Conservation (phyloP, 2,113 vertebrate species). For the Vimba vimba region DNA sequence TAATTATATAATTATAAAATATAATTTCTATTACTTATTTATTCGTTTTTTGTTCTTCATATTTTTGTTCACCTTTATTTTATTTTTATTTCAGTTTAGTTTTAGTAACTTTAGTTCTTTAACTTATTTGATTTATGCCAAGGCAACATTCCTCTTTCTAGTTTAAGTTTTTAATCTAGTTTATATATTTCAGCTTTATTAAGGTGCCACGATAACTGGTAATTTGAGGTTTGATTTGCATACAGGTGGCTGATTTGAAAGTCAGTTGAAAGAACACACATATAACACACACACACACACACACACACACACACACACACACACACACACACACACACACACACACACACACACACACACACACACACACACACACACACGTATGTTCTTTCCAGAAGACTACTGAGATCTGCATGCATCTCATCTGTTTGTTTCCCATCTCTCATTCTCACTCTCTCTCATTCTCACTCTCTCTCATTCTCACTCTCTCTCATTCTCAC, state of each 20-base stretch:
- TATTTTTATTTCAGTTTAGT: too few relatives aligned
- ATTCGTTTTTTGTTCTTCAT: too few relatives aligned
- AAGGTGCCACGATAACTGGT: not conserved
- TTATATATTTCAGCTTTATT: not conserved
- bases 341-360: not conserved
- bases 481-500: slow-evolving; percentile 20
- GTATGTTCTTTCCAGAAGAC: not conserved
- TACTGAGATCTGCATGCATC: not conserved
- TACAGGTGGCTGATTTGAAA: slow-evolving; percentile 74
- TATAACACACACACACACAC: not conserved
- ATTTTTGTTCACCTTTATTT: too few relatives aligned
- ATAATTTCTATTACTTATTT: too few relatives aligned
- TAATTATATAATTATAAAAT: too few relatives aligned
- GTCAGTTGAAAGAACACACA: slow-evolving; percentile 32
- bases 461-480: not conserved
- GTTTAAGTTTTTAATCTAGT: not conserved
- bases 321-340: not conserved
- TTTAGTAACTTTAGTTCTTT: too few relatives aligned
- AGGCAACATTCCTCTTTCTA: too few relatives aligned
- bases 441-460: not conserved
- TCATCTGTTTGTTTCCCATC: not conserved
- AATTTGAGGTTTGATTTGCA: slow-evolving; percentile 66
- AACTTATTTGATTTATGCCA: too few relatives aligned
- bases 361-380: not conserved
- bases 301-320: not conserved